Base-by-base conservation (phyloP, 1,140 invertebrate genomes). In the Chironomus tepperi region DNA sequence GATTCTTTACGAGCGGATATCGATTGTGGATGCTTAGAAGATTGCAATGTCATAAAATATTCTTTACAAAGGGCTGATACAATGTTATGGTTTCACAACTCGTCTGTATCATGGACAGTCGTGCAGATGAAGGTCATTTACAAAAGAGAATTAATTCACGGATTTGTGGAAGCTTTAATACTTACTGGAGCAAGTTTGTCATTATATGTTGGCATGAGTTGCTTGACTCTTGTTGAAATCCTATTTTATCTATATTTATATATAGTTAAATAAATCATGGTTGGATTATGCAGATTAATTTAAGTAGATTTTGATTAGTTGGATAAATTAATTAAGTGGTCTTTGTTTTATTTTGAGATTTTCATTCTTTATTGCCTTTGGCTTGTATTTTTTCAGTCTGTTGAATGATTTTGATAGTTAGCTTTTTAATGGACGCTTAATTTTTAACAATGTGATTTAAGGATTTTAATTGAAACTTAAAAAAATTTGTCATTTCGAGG, bases 11-110 rank as follows among this genome's bases (percentile, higher is more conserved):
- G 18, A 70, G 18, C 18, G n/a, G 65, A 19, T 9, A 21, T 5
- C 10, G 65, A 19, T 70, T 70, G 65, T 70, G n/a, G 18, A 70
- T 70, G 65, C 18, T 9, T 18, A 10, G 18, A 70, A 18, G 65
- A 70, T 70, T 70, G 65, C 10, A 70, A 70, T 21, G 65, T 18
- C 10, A 70, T 70, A 19, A 70, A 70, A 70, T 70, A 70, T 18
- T 70, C 65, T 18, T 16, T 70, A 18, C 65, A 70, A 70, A 18
- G 15, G 19, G 19, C 65, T 5, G 12, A n/a, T 18, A 18, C 65
- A 8, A 19, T 70, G 19, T 8, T 70, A 8, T 70, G 65, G 65
- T 70, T 19, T 10, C 65, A 70, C 18, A 18, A 70, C 18, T 70
- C 65, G 7, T 9, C 8, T 5, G 18, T 70, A 19, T 70, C 65